Percentiles rank a stretch among this genome's conserved stretches.
phyloP scores from a whole-genome alignment of 2,113 vertebrate genomes.

The Phocoena sinus region DNA sequence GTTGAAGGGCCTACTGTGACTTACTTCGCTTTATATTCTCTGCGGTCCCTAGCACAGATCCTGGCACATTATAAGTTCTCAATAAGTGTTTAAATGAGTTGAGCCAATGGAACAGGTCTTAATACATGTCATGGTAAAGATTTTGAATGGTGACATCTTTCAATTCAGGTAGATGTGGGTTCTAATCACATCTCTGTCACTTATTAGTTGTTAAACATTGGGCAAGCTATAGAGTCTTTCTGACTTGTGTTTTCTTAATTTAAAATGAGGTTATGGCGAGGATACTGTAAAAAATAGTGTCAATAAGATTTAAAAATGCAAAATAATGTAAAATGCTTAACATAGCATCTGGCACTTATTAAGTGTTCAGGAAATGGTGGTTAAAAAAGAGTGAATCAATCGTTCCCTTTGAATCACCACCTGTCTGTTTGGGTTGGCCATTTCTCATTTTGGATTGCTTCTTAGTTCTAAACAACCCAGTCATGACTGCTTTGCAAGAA shows the following conservation, averaged over 20 bases:
- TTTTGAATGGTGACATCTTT: background rate
- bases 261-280: background rate
- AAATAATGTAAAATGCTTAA: background rate
- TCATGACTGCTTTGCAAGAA: background rate
- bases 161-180: background rate
- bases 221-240: background rate
- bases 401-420: background rate
- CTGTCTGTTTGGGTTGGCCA: background rate
- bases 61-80: background rate
- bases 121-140: background rate
- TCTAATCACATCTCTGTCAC: background rate
- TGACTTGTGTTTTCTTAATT: background rate
- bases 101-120: background rate
- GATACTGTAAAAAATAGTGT: background rate
- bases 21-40: background rate
- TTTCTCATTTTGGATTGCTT: background rate
- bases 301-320: background rate
- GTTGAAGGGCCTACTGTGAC: background rate
- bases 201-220: background rate
- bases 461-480: background rate
- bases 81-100: background rate
- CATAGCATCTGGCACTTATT: background rate
- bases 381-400: background rate
- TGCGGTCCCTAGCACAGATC: background rate
- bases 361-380: background rate